phyloP scores from a whole-genome alignment of 1,140 invertebrate genomes.

The Zaprionus inermis region DNA sequence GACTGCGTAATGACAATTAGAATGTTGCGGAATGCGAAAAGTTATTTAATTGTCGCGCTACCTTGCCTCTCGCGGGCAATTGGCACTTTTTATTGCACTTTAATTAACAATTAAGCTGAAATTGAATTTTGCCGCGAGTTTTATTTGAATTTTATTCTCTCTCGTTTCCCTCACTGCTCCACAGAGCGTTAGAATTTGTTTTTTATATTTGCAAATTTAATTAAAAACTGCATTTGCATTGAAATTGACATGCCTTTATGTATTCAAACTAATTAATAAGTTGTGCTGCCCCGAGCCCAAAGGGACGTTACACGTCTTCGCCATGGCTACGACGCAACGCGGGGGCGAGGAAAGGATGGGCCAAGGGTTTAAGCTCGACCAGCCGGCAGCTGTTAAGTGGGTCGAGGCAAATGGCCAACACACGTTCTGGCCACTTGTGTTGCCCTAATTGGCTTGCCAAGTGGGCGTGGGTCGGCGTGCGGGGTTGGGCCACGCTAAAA shows the following conservation, averaged over 20 bases:
- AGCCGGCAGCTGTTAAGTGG: slow-evolving; percentile 34
- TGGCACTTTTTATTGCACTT: slow-evolving; percentile 64
- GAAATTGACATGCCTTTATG: slow-evolving; percentile 53
- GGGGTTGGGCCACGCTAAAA: neutral
- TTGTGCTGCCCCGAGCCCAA: slow-evolving; percentile 43
- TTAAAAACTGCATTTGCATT: slow-evolving; percentile 75
- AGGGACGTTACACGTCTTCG: slow-evolving; percentile 27
- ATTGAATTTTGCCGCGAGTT: slow-evolving; percentile 39
- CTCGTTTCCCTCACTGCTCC: neutral
- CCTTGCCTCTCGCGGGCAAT: neutral
- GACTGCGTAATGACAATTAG: neutral
- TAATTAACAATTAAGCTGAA: slow-evolving; percentile 59
- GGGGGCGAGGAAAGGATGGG: slow-evolving; percentile 4
- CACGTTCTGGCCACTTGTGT: slow-evolving; percentile 53
- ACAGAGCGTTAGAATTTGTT: neutral
- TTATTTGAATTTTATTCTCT: slow-evolving; percentile 50
- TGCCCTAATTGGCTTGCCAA: slow-evolving; percentile 68
- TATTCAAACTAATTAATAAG: slow-evolving; percentile 66
- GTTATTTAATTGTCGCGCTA: slow-evolving; percentile 11
- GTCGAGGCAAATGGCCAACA: slow-evolving; percentile 33
- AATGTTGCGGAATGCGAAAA: neutral
- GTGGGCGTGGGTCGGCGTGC: slow-evolving; percentile 5
- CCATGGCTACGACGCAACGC: slow-evolving; percentile 34
- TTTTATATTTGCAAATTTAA: slow-evolving; percentile 59
- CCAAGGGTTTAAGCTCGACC: slow-evolving; percentile 15